A percentile compares a stretch with the other conserved stretches of the same genome.
These are phyloP conservation scores for Augochlorella aurata DNA, from an alignment of 2,888 invertebrate genomes.

Conservation along the genomic window DNA sequence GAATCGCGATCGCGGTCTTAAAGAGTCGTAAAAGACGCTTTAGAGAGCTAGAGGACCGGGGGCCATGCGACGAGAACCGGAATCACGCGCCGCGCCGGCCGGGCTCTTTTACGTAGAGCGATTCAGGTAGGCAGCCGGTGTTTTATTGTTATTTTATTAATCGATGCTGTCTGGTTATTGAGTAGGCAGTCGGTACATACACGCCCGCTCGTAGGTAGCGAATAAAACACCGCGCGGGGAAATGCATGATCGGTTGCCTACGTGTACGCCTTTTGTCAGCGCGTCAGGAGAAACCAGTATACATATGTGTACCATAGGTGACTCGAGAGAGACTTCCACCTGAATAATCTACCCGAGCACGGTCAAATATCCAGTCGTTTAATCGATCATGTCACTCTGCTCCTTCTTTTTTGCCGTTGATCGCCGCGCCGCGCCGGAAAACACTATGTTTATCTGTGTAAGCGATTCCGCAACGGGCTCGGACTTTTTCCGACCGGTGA, in stretches of 20 bases:
- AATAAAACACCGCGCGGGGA: constrained; percentile 49
- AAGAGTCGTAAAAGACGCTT: constrained; percentile 33
- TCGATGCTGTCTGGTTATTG: constrained; percentile 70
- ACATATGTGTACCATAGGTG: not conserved
- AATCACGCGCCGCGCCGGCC: constrained; percentile 31
- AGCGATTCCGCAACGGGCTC: not conserved
- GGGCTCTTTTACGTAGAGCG: constrained; percentile 44
- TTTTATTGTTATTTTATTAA: constrained; percentile 75
- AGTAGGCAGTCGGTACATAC: constrained; percentile 60
- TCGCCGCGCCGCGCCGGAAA: not conserved
- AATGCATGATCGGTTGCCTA: constrained; percentile 58
- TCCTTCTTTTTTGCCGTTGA: not conserved
- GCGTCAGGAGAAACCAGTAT: constrained; percentile 31
- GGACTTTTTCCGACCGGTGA: not conserved
- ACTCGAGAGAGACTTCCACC: constrained; percentile 11
- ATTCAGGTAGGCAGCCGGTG: constrained; percentile 53
- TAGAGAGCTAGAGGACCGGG: constrained; percentile 18
- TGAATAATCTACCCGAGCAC: constrained; percentile 23
- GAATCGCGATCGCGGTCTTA: constrained; percentile 17
- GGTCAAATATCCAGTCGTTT: constrained; percentile 14
- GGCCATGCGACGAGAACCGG: constrained; percentile 31
- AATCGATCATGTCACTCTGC: not conserved
- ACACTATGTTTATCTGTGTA: not conserved
- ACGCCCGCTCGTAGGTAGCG: constrained; percentile 48
- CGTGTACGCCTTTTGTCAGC: constrained; percentile 61